phyloP scores from a whole-genome alignment of 2,888 invertebrate genomes.

The Agriotes lineatus region DNA sequence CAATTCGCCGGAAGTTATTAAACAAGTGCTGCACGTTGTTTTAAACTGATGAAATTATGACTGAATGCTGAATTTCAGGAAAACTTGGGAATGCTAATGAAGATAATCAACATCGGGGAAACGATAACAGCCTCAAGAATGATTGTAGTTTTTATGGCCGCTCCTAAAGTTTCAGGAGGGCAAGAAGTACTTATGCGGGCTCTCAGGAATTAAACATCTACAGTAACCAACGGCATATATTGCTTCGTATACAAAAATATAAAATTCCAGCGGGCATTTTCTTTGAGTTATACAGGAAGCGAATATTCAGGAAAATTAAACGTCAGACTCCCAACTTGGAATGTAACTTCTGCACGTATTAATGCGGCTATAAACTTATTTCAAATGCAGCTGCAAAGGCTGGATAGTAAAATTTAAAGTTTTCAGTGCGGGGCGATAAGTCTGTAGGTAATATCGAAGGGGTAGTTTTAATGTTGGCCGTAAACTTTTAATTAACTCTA shows the following conservation, averaged over 20 bases:
- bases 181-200: too few relatives aligned
- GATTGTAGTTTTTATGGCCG: not conserved
- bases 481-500: too few relatives aligned
- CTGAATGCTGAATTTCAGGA: not conserved
- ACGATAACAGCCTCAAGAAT: not conserved
- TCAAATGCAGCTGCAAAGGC: not conserved
- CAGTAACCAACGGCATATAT: too few relatives aligned
- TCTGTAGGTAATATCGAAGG: too few relatives aligned
- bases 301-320: too few relatives aligned
- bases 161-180: not conserved
- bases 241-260: too few relatives aligned
- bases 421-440: not conserved
- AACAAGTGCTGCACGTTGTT: constrained; percentile 11
- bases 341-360: not conserved
- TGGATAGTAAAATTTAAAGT: constrained; percentile 5
- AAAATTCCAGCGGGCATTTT: too few relatives aligned
- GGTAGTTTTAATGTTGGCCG: too few relatives aligned
- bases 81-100: not conserved
- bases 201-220: too few relatives aligned
- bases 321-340: too few relatives aligned
- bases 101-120: constrained; percentile 4
- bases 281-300: too few relatives aligned
- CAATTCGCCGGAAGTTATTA: constrained; percentile 11
- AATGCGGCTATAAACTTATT: constrained; percentile 1
- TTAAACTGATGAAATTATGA: constrained; percentile 14